Evolutionary conservation across 2,888 invertebrate genomes (phyloP).

Genomic region (Bellardia pandia): DNA sequence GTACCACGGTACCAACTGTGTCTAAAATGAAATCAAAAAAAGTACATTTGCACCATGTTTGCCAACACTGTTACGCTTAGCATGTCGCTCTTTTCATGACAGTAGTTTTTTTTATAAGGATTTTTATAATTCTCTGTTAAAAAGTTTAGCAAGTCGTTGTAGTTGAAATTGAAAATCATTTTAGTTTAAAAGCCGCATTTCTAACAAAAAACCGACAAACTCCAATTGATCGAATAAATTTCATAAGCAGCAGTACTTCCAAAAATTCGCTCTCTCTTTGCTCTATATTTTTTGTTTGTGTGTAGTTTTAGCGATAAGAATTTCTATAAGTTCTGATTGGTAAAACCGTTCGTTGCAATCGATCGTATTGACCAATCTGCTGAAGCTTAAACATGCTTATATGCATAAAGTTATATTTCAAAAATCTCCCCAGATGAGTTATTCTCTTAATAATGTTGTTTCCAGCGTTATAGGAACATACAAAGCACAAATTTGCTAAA

Average conservation of each 20-base stretch:
- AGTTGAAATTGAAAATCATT: neutral
- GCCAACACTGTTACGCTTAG: too few species aligned
- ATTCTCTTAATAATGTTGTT: too few species aligned
- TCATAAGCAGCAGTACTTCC: neutral
- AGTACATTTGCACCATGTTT: too few species aligned
- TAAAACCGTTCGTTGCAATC: slow-evolving; percentile 24
- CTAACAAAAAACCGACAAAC: neutral
- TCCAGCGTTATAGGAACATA: too few species aligned
- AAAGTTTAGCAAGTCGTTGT: neutral
- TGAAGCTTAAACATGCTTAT: too few species aligned
- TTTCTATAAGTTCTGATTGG: slow-evolving; percentile 48
- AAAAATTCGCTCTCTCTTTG: neutral
- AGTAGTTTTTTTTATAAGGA: neutral
- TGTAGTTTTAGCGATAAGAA: slow-evolving; percentile 39
- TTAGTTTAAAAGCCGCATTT: neutral
- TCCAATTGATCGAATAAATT: slow-evolving; percentile 9
- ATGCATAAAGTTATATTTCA: too few species aligned
- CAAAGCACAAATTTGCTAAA: too few species aligned
- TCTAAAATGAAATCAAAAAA: too few species aligned
- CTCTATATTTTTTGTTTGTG: neutral
- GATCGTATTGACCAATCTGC: slow-evolving; percentile 42
- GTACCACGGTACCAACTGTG: too few species aligned
- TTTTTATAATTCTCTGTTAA: neutral
- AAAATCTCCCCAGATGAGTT: too few species aligned
- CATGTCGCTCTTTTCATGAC: neutral